Evolutionary conservation across 2,113 vertebrate genomes (phyloP).

Genomic region (Daubentonia madagascariensis): DNA sequence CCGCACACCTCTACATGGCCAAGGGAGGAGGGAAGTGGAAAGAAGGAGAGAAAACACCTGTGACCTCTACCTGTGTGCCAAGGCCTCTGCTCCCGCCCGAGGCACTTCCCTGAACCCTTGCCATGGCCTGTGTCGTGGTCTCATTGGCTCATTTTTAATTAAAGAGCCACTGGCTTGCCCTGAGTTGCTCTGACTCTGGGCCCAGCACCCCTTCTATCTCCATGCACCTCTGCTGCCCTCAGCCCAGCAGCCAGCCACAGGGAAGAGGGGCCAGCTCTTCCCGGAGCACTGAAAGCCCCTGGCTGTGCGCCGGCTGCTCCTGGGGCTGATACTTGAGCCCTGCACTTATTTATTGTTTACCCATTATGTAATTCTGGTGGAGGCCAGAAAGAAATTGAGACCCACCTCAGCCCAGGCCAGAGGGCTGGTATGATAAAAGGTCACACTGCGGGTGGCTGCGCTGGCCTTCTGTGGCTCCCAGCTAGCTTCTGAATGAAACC

Average conservation of each 20-base stretch:
- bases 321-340: not conserved
- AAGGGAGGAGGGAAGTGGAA: rapidly evolving
- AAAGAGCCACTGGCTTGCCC: not conserved
- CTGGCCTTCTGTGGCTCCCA: not conserved
- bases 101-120: not conserved
- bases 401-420: not conserved
- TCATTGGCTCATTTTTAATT: rapidly evolving
- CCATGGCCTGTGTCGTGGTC: rapidly evolving
- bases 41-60: rapidly evolving
- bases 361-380: conserved; percentile 34
- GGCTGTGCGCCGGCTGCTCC: not conserved
- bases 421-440: conserved; percentile 59
- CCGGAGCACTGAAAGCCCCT: not conserved
- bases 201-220: not conserved
- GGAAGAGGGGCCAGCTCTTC: not conserved
- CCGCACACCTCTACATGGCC: not conserved
- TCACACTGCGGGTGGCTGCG: conserved; percentile 20
- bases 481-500: conserved; percentile 2
- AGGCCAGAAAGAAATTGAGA: conserved; percentile 67
- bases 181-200: not conserved
- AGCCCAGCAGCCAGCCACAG: not conserved
- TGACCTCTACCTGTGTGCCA: not conserved
- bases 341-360: not conserved
- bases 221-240: not conserved
- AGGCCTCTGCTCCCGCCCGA: not conserved